Conservation (phyloP, 92 coral and sea anemone genomes). For the Meandrina meandrites region DNA sequence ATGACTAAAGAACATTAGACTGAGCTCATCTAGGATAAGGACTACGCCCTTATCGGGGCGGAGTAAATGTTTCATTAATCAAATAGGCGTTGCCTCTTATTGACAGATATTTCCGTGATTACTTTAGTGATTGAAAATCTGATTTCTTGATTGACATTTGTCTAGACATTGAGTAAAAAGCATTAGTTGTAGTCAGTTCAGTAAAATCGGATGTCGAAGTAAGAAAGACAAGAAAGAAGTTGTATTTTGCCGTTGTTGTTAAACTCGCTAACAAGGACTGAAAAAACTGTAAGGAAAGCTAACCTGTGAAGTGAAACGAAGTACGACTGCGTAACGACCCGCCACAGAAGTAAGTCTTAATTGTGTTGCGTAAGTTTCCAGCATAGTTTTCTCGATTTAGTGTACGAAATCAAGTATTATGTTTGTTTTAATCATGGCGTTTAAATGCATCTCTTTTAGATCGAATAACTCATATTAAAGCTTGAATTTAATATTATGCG, state of each 20-base stretch:
- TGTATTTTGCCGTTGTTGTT: neutral
- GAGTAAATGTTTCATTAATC: too few relatives aligned
- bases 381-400: conserved; percentile 1
- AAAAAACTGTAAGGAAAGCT: conserved; percentile 1
- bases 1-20: too few relatives aligned
- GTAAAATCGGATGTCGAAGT: conserved; percentile 18
- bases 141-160: conserved; percentile 3
- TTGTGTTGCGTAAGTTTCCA: neutral
- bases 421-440: conserved; percentile 8
- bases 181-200: conserved; percentile 18
- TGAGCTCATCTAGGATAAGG: too few relatives aligned
- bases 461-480: conserved; percentile 22
- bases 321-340: conserved; percentile 5
- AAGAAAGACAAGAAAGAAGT: neutral
- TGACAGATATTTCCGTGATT: conserved; percentile 17
- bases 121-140: conserved; percentile 8
- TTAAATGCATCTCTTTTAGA: conserved; percentile 9
- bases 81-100: conserved; percentile 4
- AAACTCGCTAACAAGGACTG: conserved; percentile 1
- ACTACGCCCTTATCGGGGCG: too few relatives aligned
- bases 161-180: neutral
- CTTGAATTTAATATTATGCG: conserved; percentile 25
- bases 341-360: conserved; percentile 23
- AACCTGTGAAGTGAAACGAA: conserved; percentile 27
- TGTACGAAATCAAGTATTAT: conserved; percentile 16